These are phyloP conservation scores for Oreochromis mossambicus DNA, from an alignment of 2,797 vertebrate genomes.

Conservation along the genomic window DNA sequence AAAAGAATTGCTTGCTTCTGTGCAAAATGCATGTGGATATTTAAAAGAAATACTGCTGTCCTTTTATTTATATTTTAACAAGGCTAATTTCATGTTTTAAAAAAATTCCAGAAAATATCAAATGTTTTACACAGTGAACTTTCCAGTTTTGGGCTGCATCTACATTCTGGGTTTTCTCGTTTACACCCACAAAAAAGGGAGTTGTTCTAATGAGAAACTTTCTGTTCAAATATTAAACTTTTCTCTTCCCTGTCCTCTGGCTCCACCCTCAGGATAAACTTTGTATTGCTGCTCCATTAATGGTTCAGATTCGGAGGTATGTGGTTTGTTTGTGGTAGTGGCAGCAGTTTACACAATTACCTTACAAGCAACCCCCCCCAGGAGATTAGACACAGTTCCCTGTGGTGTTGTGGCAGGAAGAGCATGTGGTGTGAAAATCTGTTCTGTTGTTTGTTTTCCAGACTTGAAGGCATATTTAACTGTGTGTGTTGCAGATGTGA, in stretches of 20 bases:
- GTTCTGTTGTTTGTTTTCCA: background rate
- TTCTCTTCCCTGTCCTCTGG: background rate
- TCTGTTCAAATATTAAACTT: background rate
- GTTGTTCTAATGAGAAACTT: background rate
- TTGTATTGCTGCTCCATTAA: fast-evolving
- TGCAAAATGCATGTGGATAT: background rate
- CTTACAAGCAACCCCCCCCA: background rate
- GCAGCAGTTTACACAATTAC: background rate
- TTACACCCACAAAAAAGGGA: background rate
- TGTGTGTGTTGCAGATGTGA: conserved; percentile 83
- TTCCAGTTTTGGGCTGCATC: background rate
- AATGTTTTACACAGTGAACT: background rate
- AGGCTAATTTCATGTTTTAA: background rate
- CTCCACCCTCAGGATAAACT: background rate
- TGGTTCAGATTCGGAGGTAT: background rate
- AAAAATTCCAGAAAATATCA: background rate
- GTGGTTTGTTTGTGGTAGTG: background rate
- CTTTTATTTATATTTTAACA: background rate
- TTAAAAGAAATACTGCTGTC: background rate
- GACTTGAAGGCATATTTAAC: background rate
- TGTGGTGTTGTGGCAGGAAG: background rate
- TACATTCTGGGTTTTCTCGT: background rate
- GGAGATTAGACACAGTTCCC: background rate
- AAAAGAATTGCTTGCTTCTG: background rate
- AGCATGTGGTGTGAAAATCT: background rate